Evolutionary conservation across 2,888 invertebrate species (phyloP), one percentile per base, ranked within the genome.

Genomic region (Rhopalosiphum nymphaeae): DNA sequence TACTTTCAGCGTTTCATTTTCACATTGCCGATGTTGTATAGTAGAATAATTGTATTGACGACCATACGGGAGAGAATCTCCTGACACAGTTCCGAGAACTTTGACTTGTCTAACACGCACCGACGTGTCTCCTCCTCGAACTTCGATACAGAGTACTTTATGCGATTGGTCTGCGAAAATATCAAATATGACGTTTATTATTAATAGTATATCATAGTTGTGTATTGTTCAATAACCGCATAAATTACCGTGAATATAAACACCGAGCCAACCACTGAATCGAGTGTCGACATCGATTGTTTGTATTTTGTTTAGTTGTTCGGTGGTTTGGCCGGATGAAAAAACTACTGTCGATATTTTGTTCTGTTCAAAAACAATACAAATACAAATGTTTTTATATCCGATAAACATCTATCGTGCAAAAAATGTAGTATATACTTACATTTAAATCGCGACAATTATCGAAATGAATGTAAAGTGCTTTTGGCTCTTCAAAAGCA

Each of bases 381-480:
- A 89, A 56, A 94, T 87, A 85, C 89, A 88, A 91, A 88, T 67
- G 49, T 94, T 84, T 42, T 16, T 16, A 91, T 61, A n/a, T 29
- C 2, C 11, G 2, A 36, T 11, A 49, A 78, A n/a, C 7, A 9
- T 3, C 21, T 36, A 36, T 36, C 21, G 7, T 36, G 36, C 21
- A 36, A 36, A 13, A 7, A 29, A 13, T 16, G 42, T 13, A 42
- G 29, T 7, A 89, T 29, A 97, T 67, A 95, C 97, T 96, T 95
- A 98, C 98, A 96, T 97, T 98, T 95, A 98, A 97, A 96, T 99
- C 99, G 89, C 99, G 97, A 92, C 98, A 98, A 95, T 99, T 99
- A 96, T 99, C 99, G 85, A 99, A 97, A 95, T 99, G 99, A 85
- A 99, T 97, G 95, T 98, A 98, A 36, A 99, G 96, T 95, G 98